Conservation (phyloP, 1,140 invertebrate genomes). For the Eriocheir sinensis region DNA sequence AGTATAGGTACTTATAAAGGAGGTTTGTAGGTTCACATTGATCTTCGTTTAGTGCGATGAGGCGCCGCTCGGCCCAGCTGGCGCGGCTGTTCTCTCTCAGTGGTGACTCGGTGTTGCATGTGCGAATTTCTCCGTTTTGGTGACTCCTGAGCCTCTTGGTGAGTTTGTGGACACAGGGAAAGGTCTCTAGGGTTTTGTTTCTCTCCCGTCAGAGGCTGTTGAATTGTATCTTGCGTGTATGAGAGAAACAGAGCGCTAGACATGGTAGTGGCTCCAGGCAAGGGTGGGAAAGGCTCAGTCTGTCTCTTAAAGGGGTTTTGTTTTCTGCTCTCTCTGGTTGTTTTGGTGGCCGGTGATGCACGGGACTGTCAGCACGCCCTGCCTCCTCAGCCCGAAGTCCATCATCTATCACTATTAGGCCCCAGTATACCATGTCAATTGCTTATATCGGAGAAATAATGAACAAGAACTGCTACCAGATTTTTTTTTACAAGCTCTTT, state of each 20-base stretch:
- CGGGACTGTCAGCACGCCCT: background rate
- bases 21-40: constrained; percentile 52
- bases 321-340: background rate
- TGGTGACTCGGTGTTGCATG: constrained; percentile 58
- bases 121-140: constrained; percentile 65
- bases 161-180: constrained; percentile 24
- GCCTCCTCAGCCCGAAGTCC: background rate
- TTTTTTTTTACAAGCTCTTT: too few relatives aligned
- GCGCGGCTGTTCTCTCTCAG: constrained; percentile 55
- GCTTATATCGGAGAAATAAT: background rate
- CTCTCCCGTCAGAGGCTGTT: background rate
- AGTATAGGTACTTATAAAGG: constrained; percentile 30
- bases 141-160: constrained; percentile 34
- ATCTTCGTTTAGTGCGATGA: constrained; percentile 44
- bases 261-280: background rate
- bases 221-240: background rate
- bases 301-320: constrained; percentile 56
- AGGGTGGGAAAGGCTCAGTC: constrained; percentile 27
- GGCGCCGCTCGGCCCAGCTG: background rate
- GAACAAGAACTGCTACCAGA: background rate
- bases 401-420: background rate
- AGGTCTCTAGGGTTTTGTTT: background rate
- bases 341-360: background rate
- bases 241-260: background rate
- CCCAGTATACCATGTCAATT: background rate